Percentiles rank a stretch among this genome's conserved stretches.
Evolutionary conservation across 1,140 invertebrate species (phyloP).

Genomic region (Pararge aegeria): DNA sequence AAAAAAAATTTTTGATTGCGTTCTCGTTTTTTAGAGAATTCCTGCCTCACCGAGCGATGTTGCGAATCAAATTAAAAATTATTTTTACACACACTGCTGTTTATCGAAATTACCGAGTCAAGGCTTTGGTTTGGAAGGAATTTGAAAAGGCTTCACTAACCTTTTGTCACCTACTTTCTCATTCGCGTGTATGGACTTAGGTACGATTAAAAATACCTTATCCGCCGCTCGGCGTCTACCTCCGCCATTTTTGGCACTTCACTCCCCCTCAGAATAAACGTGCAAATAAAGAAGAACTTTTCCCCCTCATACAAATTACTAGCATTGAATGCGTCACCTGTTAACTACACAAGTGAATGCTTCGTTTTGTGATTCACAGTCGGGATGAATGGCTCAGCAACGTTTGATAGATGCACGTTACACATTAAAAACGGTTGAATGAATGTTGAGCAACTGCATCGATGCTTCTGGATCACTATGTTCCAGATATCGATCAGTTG

Average conservation of each 20-base stretch:
- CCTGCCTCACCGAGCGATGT: slow-evolving; percentile 39
- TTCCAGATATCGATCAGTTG: background rate
- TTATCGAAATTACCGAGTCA: slow-evolving; percentile 54
- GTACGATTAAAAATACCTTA: slow-evolving; percentile 16
- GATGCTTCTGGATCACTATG: slow-evolving; percentile 9
- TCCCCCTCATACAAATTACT: slow-evolving; percentile 31
- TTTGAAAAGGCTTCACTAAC: slow-evolving; percentile 29
- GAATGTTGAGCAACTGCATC: slow-evolving; percentile 7
- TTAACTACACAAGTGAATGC: slow-evolving; percentile 47
- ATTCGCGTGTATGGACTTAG: slow-evolving; percentile 15
- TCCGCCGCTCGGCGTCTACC: slow-evolving; percentile 17
- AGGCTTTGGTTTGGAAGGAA: slow-evolving; percentile 61
- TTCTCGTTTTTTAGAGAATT: slow-evolving; percentile 53
- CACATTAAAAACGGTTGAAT: slow-evolving; percentile 17
- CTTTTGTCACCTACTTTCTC: slow-evolving; percentile 20
- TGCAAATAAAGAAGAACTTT: slow-evolving; percentile 38
- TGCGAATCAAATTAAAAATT: slow-evolving; percentile 32
- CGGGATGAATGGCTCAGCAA: slow-evolving; percentile 25
- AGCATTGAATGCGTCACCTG: slow-evolving; percentile 57
- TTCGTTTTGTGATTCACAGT: slow-evolving; percentile 54
- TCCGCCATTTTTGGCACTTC: slow-evolving; percentile 35
- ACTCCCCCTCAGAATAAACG: slow-evolving; percentile 37
- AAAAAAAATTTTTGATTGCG: slow-evolving; percentile 40
- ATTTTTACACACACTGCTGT: slow-evolving; percentile 46
- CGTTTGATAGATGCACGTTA: slow-evolving; percentile 21